Evolutionary conservation across 2,113 vertebrate species (phyloP).

Genomic region (Aramus guarauna): DNA sequence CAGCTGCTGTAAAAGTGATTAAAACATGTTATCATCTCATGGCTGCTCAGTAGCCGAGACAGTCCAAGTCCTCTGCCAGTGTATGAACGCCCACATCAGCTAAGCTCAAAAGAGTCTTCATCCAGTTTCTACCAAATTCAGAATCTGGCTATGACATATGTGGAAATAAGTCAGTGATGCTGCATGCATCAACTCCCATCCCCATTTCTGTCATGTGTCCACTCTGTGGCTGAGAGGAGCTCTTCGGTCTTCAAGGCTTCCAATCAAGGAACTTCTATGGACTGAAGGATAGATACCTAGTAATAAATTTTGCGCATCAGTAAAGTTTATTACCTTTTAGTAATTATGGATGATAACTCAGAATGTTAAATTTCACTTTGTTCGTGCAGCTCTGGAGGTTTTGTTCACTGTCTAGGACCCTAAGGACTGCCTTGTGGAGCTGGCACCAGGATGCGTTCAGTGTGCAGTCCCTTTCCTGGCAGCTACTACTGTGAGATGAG

Average conservation of each 20-base stretch:
- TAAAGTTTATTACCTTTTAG: background rate
- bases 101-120: background rate
- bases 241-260: background rate
- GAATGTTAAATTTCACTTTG: background rate
- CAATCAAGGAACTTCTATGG: background rate
- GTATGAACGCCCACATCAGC: background rate
- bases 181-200: background rate
- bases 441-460: background rate
- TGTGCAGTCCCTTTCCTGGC: background rate
- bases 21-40: background rate
- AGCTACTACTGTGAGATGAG: background rate
- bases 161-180: background rate
- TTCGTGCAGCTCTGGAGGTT: background rate
- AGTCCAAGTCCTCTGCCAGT: background rate
- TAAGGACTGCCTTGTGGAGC: background rate
- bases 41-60: background rate
- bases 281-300: background rate
- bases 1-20: constrained; percentile 11
- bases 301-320: background rate
- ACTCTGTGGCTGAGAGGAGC: background rate
- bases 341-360: background rate
- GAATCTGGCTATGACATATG: background rate
- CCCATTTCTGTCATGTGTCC: background rate
- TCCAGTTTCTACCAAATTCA: background rate
- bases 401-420: background rate